Evolutionary conservation across 1,140 invertebrate genomes (phyloP).

Genomic region (Neomicropteryx cornuta): DNA sequence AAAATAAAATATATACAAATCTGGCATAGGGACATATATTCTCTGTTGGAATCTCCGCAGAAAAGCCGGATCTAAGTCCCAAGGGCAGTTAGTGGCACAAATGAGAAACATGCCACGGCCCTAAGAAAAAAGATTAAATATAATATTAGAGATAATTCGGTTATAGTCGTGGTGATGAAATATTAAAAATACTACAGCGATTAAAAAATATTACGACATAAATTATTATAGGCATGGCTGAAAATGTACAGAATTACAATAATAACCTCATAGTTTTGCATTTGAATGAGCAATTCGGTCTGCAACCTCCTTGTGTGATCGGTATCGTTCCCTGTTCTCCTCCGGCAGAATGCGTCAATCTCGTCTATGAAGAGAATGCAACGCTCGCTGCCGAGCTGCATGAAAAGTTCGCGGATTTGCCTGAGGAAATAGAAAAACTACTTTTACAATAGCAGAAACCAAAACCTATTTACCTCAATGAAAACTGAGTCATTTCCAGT

Average conservation of each 20-base stretch:
- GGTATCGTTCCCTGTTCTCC: constrained; percentile 35
- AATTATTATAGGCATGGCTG: constrained; percentile 45
- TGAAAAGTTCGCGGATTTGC: constrained; percentile 9
- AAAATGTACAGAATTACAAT: constrained; percentile 6
- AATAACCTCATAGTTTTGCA: constrained; percentile 12
- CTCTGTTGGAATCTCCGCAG: constrained; percentile 46
- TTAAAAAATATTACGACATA: constrained; percentile 37
- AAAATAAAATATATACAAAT: too few species aligned
- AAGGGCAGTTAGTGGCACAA: constrained; percentile 53
- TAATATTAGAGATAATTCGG: too few species aligned
- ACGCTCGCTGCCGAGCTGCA: constrained; percentile 16
- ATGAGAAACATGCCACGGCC: constrained; percentile 31
- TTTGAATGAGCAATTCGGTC: constrained; percentile 12
- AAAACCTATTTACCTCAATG: constrained; percentile 32
- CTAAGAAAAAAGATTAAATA: constrained; percentile 9
- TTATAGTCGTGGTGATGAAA: constrained; percentile 18
- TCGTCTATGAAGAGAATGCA: constrained; percentile 49
- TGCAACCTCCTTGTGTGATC: constrained; percentile 34
- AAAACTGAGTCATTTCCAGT: background rate
- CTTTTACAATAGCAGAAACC: constrained; percentile 34
- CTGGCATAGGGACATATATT: constrained; percentile 46
- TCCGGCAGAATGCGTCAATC: constrained; percentile 45
- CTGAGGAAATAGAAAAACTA: constrained; percentile 5
- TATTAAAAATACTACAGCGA: too few species aligned
- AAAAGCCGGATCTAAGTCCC: constrained; percentile 52